A percentile compares a stretch with the other conserved stretches of the same genome.
Conservation (phyloP, 2,113 vertebrate genomes). For the Verasper variegatus region DNA sequence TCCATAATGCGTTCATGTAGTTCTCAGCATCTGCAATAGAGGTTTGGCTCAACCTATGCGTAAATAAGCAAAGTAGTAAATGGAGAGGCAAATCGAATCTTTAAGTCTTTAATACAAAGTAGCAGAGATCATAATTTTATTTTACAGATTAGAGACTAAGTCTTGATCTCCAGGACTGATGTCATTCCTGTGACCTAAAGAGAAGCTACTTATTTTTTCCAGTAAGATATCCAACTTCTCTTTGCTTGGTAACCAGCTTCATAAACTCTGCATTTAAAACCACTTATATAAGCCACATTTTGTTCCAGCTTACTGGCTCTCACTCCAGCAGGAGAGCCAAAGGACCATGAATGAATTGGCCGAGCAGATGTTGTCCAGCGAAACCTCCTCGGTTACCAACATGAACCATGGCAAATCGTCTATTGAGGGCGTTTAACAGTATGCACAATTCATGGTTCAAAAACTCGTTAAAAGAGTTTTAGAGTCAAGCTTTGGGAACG, state of each 20-base stretch:
- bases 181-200: conserved; percentile 24
- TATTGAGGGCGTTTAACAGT: conserved; percentile 18
- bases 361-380: conserved; percentile 62
- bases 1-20: too few relatives aligned
- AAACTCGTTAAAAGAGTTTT: background rate
- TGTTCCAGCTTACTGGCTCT: conserved; percentile 44
- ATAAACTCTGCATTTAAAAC: conserved; percentile 42
- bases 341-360: conserved; percentile 37
- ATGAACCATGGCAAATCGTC: conserved; percentile 14
- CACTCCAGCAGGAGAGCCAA: conserved; percentile 25
- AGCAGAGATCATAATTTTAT: background rate
- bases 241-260: conserved; percentile 39
- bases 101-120: too few relatives aligned
- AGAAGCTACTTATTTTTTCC: conserved; percentile 12
- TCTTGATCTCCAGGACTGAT: conserved; percentile 12
- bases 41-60: too few relatives aligned
- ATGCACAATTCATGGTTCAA: background rate
- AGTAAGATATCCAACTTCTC: conserved; percentile 17
- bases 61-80: too few relatives aligned
- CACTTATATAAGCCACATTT: conserved; percentile 40
- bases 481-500: background rate
- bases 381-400: conserved; percentile 27
- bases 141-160: background rate
- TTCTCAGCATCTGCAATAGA: too few relatives aligned
- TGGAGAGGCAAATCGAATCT: too few relatives aligned